These are phyloP conservation scores for Mythimna vitellina DNA, from an alignment of 2,888 invertebrate species.

Conservation along the genomic window DNA sequence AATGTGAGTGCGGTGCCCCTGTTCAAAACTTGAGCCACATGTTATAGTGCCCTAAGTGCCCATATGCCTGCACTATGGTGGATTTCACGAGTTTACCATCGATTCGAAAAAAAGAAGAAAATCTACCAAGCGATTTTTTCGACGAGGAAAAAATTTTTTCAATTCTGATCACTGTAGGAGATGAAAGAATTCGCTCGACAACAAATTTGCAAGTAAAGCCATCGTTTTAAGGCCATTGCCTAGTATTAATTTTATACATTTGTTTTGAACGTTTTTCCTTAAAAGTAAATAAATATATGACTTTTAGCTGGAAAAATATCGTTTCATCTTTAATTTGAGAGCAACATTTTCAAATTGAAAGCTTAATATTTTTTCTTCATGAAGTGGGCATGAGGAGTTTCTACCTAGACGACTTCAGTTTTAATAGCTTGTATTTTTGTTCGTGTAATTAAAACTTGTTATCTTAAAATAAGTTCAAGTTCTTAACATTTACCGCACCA, in stretches of 20 bases:
- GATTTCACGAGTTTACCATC: no score
- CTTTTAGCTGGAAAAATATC: conserved; percentile 15
- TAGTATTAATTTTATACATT: conserved; percentile 5
- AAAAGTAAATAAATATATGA: conserved; percentile 26
- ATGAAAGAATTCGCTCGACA: background rate
- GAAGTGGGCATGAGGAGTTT: conserved; percentile 2
- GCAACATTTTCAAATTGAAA: background rate
- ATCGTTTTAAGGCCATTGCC: background rate
- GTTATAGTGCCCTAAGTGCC: no score
- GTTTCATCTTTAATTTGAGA: conserved; percentile 20
- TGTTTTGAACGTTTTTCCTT: background rate
- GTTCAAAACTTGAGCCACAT: no score
- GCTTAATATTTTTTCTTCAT: conserved; percentile 3
- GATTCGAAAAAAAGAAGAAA: no score
- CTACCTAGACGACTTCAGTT: conserved; percentile 1
- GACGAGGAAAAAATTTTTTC: background rate
- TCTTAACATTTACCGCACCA: conserved; percentile 14
- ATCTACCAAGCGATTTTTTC: background rate
- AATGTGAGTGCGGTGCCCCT: no score
- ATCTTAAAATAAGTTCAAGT: conserved; percentile 6
- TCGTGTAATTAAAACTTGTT: conserved; percentile 40
- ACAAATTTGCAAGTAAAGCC: conserved; percentile 4
- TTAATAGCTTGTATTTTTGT: conserved; percentile 11
- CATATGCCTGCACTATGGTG: no score
- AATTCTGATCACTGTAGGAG: background rate